These are phyloP conservation scores for Cephalotes varians DNA, from an alignment of 2,888 invertebrate genomes.

Conservation along the genomic window DNA sequence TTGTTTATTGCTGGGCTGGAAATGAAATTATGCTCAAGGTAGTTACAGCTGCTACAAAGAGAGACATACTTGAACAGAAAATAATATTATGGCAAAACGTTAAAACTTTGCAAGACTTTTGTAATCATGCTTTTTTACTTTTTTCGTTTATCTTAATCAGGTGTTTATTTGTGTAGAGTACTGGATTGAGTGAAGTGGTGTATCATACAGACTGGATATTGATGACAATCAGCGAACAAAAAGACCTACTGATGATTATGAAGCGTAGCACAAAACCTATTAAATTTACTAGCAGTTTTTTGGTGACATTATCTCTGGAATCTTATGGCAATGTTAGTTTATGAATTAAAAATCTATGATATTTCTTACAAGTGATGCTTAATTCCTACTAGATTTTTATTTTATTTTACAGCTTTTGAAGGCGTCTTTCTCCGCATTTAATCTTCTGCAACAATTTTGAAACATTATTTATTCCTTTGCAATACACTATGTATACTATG, in stretches of 20 bases:
- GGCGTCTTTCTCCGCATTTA: constrained; percentile 68
- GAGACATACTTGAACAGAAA: not conserved
- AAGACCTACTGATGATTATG: constrained; percentile 63
- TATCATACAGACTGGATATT: constrained; percentile 47
- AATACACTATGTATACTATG: not conserved
- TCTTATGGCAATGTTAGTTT: constrained; percentile 64
- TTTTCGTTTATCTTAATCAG: not conserved
- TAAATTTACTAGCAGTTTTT: constrained; percentile 57
- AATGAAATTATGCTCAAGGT: constrained; percentile 73
- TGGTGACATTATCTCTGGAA: constrained; percentile 61
- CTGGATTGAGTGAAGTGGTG: not conserved
- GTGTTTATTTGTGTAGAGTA: constrained; percentile 42
- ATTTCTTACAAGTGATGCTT: not conserved
- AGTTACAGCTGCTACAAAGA: not conserved
- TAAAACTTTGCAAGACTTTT: not conserved
- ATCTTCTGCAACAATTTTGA: constrained; percentile 60
- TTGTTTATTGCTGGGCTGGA: constrained; percentile 75
- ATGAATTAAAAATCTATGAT: not conserved
- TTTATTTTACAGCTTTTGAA: constrained; percentile 63
- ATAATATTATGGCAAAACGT: not conserved
- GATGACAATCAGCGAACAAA: constrained; percentile 33
- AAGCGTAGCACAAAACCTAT: constrained; percentile 58
- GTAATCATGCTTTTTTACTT: not conserved
- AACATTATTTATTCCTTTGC: not conserved
- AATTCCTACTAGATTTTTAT: not conserved